Evolutionary conservation across 2,113 vertebrate genomes (phyloP).

Genomic region (Protomyctophum bolini): DNA sequence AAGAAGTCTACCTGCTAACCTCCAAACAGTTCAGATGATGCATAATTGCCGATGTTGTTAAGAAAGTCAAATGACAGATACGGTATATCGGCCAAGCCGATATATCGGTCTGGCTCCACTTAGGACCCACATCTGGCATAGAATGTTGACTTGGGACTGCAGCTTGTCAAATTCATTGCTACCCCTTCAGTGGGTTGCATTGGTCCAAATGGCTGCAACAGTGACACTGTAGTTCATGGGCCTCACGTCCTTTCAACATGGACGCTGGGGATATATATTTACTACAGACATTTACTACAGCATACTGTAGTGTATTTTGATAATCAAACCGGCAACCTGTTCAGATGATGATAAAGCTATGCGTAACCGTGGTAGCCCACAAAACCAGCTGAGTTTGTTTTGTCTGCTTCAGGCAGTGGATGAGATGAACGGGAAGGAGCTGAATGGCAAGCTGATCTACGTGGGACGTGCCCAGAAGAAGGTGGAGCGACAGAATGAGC

Average conservation of each 20-base stretch:
- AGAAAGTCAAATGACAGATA: no score
- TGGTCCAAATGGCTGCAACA: conserved; percentile 27
- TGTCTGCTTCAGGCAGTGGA: conserved; percentile 86
- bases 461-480: conserved; percentile 98
- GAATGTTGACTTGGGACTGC: background rate
- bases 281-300: conserved; percentile 12
- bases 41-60: no score
- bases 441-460: conserved; percentile 94
- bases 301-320: no score
- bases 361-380: background rate
- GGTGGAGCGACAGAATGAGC: conserved; percentile 94
- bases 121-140: no score
- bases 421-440: conserved; percentile 97
- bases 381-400: background rate
- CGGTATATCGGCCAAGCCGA: no score
- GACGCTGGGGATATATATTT: conserved; percentile 57
- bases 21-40: no score
- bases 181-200: background rate
- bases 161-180: conserved; percentile 21
- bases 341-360: no score
- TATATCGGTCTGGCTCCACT: no score
- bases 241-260: background rate
- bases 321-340: no score
- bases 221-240: conserved; percentile 8
- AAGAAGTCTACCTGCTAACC: no score